Conservation (phyloP, 2,797 vertebrate genomes). For the Hyperoplus lanceolatus region DNA sequence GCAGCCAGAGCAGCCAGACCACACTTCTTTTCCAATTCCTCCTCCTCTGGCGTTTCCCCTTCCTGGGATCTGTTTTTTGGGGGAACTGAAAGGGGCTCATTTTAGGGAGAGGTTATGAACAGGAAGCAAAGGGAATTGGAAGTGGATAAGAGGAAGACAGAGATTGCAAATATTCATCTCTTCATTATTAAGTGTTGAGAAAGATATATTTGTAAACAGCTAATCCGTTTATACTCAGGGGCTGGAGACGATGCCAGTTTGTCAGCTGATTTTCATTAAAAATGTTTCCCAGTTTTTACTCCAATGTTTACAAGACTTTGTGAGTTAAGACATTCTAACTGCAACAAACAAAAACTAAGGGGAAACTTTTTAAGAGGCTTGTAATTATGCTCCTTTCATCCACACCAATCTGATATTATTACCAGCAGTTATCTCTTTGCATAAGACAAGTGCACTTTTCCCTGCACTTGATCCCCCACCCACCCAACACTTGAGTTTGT, state of each 20-base stretch:
- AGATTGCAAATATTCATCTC: background rate
- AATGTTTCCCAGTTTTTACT: background rate
- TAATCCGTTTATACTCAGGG: too few species aligned
- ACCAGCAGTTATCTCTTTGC: background rate
- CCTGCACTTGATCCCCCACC: background rate
- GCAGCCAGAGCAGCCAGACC: constrained; percentile 53
- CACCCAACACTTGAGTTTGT: background rate
- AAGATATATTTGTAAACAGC: too few species aligned
- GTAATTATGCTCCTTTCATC: background rate
- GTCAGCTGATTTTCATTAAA: constrained; percentile 4
- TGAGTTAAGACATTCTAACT: background rate
- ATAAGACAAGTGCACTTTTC: background rate
- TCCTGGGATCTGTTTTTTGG: constrained; percentile 65
- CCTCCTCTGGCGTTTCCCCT: constrained; percentile 21
- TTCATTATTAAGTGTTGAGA: background rate
- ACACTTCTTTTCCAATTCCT: constrained; percentile 51
- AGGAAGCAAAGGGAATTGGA: constrained; percentile 56
- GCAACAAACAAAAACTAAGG: background rate
- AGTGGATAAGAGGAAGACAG: constrained; percentile 12
- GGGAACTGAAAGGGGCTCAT: constrained; percentile 59
- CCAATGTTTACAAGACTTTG: background rate
- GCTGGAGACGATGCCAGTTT: background rate
- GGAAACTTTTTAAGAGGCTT: background rate
- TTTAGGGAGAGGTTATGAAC: constrained; percentile 49
- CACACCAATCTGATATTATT: background rate